A percentile compares a stretch with the other conserved stretches of the same genome.
Conservation (phyloP, 2,888 invertebrate species). For the Dugesia japonica region DNA sequence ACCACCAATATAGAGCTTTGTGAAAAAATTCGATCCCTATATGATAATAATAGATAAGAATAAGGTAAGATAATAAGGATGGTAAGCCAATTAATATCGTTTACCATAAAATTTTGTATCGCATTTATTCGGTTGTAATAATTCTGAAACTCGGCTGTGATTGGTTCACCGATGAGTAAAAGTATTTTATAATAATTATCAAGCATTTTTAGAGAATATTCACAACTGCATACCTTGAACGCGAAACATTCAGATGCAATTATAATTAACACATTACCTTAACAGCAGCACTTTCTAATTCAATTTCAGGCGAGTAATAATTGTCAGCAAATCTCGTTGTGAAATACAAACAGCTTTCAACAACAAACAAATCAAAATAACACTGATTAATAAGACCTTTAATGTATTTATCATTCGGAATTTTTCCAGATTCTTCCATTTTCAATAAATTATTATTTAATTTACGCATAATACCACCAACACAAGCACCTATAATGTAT, state of each 20-base stretch:
- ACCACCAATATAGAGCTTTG: not conserved
- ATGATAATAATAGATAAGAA: not conserved
- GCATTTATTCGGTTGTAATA: not conserved
- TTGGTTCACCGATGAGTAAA: not conserved
- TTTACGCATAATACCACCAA: not conserved
- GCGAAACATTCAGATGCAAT: no score
- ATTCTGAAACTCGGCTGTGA: not conserved
- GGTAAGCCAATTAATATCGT: no score
- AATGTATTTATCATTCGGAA: not conserved
- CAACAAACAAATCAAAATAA: not conserved
- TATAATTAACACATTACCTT: no score
- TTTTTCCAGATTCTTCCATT: not conserved
- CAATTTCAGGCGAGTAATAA: not conserved
- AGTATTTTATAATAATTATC: not conserved
- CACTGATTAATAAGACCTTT: not conserved
- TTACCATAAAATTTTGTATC: slow-evolving; percentile 1
- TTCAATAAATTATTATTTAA: not conserved
- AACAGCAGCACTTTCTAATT: not conserved
- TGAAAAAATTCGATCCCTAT: not conserved
- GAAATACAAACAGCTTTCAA: not conserved
- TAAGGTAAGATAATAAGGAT: not conserved
- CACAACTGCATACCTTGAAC: not conserved
- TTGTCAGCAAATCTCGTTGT: not conserved
- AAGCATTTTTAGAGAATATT: not conserved
- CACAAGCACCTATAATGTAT: not conserved